phyloP scores from a whole-genome alignment of 2,888 invertebrate genomes.

The Sympetrum striolatum region DNA sequence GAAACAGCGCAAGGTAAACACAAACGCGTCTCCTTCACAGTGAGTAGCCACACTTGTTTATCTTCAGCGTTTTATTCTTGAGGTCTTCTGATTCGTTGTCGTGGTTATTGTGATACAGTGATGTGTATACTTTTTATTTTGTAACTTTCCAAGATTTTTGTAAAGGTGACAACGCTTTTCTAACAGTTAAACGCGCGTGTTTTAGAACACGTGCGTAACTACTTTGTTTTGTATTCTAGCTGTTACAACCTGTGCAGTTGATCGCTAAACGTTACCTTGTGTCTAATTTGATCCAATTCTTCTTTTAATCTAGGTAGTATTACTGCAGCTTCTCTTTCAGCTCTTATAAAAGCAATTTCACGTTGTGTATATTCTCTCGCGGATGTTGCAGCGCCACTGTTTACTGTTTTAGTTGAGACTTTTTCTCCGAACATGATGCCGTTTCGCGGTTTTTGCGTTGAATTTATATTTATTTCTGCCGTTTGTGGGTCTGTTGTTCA shows the following conservation, averaged over 20 bases:
- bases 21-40: constrained; percentile 39
- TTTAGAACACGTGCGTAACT: constrained; percentile 17
- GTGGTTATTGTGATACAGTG: not conserved
- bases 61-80: not conserved
- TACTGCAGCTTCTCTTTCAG: not conserved
- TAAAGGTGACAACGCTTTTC: not conserved
- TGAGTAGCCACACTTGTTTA: constrained; percentile 30
- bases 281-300: not conserved
- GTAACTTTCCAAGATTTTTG: not conserved
- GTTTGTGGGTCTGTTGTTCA: not conserved
- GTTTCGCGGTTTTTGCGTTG: not conserved
- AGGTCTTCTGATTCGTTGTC: not conserved
- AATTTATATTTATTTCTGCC: not conserved
- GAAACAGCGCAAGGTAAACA: constrained; percentile 44
- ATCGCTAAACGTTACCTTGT: not conserved
- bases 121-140: not conserved
- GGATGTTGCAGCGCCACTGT: constrained; percentile 28
- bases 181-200: not conserved
- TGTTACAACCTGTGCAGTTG: no score
- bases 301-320: not conserved
- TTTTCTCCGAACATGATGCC: not conserved
- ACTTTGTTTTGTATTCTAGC: not conserved
- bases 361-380: not conserved
- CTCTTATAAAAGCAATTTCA: not conserved
- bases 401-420: not conserved